Evolutionary conservation across 2,113 vertebrate genomes (phyloP).

Genomic region (Triplophysa rosa): DNA sequence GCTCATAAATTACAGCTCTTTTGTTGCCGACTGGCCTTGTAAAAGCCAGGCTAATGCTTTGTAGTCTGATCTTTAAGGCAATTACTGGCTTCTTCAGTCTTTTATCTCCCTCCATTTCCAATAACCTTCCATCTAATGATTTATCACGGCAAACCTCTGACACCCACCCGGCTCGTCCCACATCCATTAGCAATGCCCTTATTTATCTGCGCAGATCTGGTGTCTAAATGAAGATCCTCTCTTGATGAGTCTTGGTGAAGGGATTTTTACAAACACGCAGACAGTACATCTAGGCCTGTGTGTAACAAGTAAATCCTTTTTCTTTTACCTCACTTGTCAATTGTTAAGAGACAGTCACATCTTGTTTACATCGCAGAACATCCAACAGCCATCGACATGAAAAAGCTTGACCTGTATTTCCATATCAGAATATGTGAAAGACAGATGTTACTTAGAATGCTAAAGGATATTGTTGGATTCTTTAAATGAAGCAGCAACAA

Average conservation of each 20-base stretch:
- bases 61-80: conserved; percentile 99
- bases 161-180: conserved; percentile 53
- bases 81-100: conserved; percentile 94
- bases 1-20: conserved; percentile 99
- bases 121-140: conserved; percentile 88
- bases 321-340: too few species aligned
- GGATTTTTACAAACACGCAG: too few species aligned
- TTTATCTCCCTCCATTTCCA: conserved; percentile 85
- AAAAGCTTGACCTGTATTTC: neutral
- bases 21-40: conserved; percentile 99
- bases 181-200: conserved; percentile 62
- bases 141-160: conserved; percentile 69
- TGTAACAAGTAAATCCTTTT: too few species aligned
- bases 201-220: conserved; percentile 50
- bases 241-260: conserved; percentile 19
- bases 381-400: neutral
- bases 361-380: too few species aligned
- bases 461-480: neutral
- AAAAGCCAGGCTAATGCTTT: conserved; percentile 99
- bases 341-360: too few species aligned
- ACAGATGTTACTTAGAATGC: neutral
- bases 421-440: neutral
- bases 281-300: too few species aligned
- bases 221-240: conserved; percentile 52
- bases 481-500: conserved; percentile 57